phyloP scores from a whole-genome alignment of 2,888 invertebrate species.

The Fabriciana adippe region DNA sequence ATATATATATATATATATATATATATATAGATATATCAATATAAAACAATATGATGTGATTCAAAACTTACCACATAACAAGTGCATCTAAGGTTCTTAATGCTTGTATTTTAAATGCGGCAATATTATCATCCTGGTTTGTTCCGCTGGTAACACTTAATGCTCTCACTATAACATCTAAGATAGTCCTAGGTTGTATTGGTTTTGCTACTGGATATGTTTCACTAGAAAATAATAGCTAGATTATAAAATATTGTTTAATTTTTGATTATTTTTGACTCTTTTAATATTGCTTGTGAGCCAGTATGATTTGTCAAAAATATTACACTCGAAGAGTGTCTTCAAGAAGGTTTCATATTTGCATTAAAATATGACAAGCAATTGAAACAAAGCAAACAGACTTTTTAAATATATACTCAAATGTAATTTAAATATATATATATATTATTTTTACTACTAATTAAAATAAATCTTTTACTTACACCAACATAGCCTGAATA shows the following conservation, averaged over 20 bases:
- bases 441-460: neutral
- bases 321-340: too few species aligned
- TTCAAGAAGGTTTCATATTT: too few species aligned
- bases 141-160: conserved; percentile 57
- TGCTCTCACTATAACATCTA: conserved; percentile 62
- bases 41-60: neutral
- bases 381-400: too few species aligned
- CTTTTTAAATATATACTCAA: too few species aligned
- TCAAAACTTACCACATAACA: conserved; percentile 59
- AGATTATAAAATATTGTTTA: too few species aligned
- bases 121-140: conserved; percentile 45
- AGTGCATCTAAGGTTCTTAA: conserved; percentile 67
- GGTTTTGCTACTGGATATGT: conserved; percentile 70
- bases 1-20: too few species aligned
- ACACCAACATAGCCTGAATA: conserved; percentile 76
- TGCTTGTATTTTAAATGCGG: conserved; percentile 59
- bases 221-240: conserved; percentile 53
- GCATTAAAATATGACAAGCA: too few species aligned
- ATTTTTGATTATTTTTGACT: too few species aligned
- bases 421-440: neutral
- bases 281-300: too few species aligned
- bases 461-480: conserved; percentile 48
- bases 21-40: neutral
- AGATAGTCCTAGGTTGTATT: conserved; percentile 59
- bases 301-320: too few species aligned